Percentiles rank a stretch among this genome's conserved stretches.
Evolutionary conservation across 2,797 vertebrate species (phyloP).

Genomic region (Thamnophis elegans): DNA sequence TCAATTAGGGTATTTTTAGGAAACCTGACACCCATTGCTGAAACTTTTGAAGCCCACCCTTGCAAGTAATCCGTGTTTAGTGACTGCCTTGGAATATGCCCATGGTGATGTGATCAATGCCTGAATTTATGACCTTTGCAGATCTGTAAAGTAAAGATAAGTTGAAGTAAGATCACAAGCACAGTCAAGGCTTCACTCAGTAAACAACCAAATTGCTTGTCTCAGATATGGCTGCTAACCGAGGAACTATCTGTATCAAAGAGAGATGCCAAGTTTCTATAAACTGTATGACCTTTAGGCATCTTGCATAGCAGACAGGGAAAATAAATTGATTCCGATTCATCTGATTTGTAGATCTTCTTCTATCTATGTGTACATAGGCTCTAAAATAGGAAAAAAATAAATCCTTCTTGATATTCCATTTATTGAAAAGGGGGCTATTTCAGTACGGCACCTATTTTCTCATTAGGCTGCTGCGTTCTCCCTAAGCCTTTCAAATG

Average conservation of each 20-base stretch:
- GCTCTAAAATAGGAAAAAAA: background rate
- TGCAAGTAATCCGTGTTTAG: background rate
- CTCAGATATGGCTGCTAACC: background rate
- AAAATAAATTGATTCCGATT: background rate
- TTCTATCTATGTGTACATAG: background rate
- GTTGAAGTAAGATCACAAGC: background rate
- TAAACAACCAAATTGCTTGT: background rate
- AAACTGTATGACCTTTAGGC: background rate
- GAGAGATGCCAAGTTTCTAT: background rate
- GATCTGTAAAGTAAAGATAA: background rate
- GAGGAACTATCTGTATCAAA: background rate
- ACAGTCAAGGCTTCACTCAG: background rate
- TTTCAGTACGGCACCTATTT: background rate
- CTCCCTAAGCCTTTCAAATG: constrained; percentile 12
- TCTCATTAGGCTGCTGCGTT: background rate
- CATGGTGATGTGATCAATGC: background rate
- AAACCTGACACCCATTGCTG: no score
- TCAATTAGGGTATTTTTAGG: no score
- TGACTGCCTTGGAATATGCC: background rate
- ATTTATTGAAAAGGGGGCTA: background rate
- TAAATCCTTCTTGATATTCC: background rate
- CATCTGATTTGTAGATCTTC: background rate
- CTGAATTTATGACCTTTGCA: background rate
- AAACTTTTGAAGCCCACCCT: no score
- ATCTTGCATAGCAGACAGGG: background rate